Percentiles rank a stretch among this genome's conserved stretches.
phyloP scores from a whole-genome alignment of 2,113 vertebrate species.

The Nothobranchius furzeri region DNA sequence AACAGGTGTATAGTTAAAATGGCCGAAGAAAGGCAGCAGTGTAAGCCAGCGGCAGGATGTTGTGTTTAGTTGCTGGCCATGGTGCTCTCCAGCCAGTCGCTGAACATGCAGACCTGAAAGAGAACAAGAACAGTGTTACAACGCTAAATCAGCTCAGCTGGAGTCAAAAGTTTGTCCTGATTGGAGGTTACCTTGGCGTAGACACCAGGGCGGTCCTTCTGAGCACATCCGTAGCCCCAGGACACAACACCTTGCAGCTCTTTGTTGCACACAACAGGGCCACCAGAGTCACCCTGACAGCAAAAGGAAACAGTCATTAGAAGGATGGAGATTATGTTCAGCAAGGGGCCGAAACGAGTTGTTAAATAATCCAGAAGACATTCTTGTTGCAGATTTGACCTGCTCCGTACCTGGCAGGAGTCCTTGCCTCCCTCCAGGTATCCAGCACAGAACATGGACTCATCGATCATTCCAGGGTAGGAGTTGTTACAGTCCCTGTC shows the following conservation, averaged over 20 bases:
- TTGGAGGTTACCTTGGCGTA: conserved; percentile 68
- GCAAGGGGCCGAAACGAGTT: no score
- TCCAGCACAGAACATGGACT: conserved; percentile 85
- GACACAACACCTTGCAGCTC: conserved; percentile 82
- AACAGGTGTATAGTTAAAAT: background rate
- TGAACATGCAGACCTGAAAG: conserved; percentile 68
- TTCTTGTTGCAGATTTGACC: background rate
- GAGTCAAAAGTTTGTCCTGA: no score
- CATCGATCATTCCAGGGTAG: conserved; percentile 83
- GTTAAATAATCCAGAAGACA: background rate
- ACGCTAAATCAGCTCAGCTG: no score
- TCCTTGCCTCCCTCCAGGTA: conserved; percentile 85
- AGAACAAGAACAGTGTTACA: background rate
- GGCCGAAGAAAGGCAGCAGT: conserved; percentile 10
- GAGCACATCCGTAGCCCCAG: conserved; percentile 79
- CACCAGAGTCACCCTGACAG: conserved; percentile 83
- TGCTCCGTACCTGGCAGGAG: conserved; percentile 80
- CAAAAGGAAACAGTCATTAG: background rate
- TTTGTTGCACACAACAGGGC: conserved; percentile 80
- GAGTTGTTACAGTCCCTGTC: conserved; percentile 67
- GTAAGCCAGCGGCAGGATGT: background rate
- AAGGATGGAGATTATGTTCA: no score
- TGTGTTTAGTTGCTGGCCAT: conserved; percentile 57
- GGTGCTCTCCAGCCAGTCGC: conserved; percentile 56
- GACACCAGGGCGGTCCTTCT: conserved; percentile 73